Conservation (phyloP, 2,888 invertebrate species). For the Sacculina carcini region DNA sequence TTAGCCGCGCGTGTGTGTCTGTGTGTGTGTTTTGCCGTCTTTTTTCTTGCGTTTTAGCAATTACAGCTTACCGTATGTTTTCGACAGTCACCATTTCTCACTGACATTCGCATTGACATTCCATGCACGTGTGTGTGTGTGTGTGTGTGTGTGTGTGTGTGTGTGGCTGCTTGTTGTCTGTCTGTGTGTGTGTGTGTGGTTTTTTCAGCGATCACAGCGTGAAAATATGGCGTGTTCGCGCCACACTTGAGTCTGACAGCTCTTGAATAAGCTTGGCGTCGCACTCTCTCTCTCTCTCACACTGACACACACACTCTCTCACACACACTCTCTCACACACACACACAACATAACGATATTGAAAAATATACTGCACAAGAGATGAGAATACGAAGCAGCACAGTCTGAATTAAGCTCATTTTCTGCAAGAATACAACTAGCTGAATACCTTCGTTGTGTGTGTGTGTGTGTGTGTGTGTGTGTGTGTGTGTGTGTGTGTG, state of each 20-base stretch:
- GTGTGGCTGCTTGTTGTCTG: not conserved
- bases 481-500: not conserved
- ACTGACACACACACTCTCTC: not conserved
- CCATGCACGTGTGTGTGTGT: too few relatives aligned
- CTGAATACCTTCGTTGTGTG: too few relatives aligned
- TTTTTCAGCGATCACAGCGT: not conserved
- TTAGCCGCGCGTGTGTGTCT: not conserved
- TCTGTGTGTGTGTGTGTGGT: not conserved
- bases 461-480: not conserved
- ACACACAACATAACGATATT: not conserved
- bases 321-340: not conserved
- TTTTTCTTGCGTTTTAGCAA: not conserved
- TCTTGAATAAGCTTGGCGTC: not conserved
- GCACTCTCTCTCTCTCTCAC: conserved; percentile 1
- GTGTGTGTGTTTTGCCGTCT: not conserved
- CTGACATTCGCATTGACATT: too few relatives aligned
- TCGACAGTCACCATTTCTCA: not conserved
- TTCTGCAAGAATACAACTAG: too few relatives aligned
- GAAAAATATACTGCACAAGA: not conserved
- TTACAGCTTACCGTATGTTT: not conserved
- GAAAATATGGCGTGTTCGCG: conserved; percentile 1
- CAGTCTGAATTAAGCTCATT: not conserved
- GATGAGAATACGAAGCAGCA: not conserved
- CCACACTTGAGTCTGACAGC: not conserved
- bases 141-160: not conserved